Percentiles rank a stretch among this genome's conserved stretches.
Evolutionary conservation across 1,140 invertebrate species (phyloP).

Genomic region (Ladona fulva): DNA sequence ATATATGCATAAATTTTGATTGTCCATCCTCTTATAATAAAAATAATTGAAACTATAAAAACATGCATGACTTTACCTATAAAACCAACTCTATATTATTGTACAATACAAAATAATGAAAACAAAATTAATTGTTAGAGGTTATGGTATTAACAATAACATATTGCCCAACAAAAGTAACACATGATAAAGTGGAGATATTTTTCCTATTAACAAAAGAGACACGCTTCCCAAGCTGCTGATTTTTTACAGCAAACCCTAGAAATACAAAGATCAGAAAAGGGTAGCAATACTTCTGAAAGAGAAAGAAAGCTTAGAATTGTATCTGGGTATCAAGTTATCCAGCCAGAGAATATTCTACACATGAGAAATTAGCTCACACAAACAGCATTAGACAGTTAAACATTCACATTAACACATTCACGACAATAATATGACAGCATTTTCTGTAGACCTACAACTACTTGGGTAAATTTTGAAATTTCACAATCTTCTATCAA

Average conservation of each 20-base stretch:
- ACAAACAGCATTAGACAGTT: conserved; percentile 12
- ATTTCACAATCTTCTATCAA: too few species aligned
- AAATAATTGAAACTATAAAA: too few species aligned
- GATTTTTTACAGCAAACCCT: conserved; percentile 14
- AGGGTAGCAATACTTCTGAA: conserved; percentile 11
- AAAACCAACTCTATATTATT: too few species aligned
- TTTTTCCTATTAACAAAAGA: conserved; percentile 11
- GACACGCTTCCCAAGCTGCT: conserved; percentile 17
- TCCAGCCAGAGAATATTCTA: conserved; percentile 11
- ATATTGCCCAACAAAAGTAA: conserved; percentile 10
- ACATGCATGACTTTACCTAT: too few species aligned
- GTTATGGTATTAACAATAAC: background rate
- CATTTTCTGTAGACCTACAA: too few species aligned
- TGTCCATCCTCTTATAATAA: too few species aligned
- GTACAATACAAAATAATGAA: too few species aligned
- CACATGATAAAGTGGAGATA: background rate
- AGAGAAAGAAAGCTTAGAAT: conserved; percentile 4
- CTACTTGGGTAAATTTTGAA: too few species aligned
- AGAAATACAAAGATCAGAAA: conserved; percentile 12
- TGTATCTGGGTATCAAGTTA: conserved; percentile 16
- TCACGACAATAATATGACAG: background rate
- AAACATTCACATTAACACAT: background rate
- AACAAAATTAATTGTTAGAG: background rate
- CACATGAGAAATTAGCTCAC: background rate
- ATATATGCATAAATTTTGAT: too few species aligned